Conservation (phyloP, 2,888 invertebrate species). For the Balanococcus diminutus region DNA sequence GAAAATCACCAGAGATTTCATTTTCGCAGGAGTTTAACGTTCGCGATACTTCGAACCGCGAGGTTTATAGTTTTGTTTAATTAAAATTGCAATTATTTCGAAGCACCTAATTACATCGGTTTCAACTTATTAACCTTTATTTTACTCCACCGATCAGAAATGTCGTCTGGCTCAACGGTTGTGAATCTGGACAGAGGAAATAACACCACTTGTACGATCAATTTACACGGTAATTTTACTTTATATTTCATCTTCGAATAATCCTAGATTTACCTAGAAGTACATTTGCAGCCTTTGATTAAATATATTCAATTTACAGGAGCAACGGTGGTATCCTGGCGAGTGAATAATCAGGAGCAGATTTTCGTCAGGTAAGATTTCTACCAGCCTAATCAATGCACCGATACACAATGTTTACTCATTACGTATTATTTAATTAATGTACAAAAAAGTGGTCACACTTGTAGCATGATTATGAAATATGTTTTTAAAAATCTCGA, state of each 20-base stretch:
- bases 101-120: background rate
- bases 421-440: background rate
- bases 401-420: background rate
- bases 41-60: background rate
- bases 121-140: background rate
- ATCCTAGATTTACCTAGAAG: background rate
- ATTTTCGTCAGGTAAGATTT: slow-evolving; percentile 65
- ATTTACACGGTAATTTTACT: slow-evolving; percentile 96
- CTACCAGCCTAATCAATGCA: background rate
- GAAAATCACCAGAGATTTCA: slow-evolving; percentile 22
- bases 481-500: background rate
- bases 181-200: slow-evolving; percentile 94
- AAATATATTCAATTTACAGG: slow-evolving; percentile 68
- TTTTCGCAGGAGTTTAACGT: background rate
- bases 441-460: background rate
- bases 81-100: background rate
- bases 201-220: slow-evolving; percentile 95
- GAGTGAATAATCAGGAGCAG: slow-evolving; percentile 94
- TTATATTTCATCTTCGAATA: no score
- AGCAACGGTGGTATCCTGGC: slow-evolving; percentile 95
- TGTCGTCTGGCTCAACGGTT: slow-evolving; percentile 77
- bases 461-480: background rate
- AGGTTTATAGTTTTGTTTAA: background rate
- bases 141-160: background rate
- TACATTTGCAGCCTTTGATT: background rate